phyloP scores from a whole-genome alignment of 2,113 vertebrate species.

The Crotalus helleri region DNA sequence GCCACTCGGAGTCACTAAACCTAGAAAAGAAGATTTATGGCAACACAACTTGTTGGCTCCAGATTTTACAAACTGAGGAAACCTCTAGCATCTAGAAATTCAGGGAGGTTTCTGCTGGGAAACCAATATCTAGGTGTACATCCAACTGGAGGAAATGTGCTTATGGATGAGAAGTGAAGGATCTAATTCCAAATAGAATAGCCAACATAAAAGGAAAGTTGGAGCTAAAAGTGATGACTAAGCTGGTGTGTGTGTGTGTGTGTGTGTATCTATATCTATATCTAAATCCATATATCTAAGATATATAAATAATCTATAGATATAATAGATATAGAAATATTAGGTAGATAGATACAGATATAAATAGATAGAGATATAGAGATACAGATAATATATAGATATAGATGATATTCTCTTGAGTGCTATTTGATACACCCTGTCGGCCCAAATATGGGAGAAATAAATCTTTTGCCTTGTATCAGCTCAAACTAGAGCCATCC shows the following conservation, averaged over 20 bases:
- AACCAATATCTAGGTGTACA: background rate
- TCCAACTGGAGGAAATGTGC: background rate
- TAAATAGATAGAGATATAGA: background rate
- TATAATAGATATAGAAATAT: too few relatives aligned
- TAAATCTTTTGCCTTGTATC: too few relatives aligned
- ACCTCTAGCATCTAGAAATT: background rate
- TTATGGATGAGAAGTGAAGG: background rate
- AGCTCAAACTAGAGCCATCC: too few relatives aligned
- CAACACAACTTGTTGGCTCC: background rate
- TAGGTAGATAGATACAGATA: background rate
- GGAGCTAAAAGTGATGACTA: background rate
- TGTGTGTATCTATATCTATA: too few relatives aligned
- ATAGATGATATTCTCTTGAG: too few relatives aligned
- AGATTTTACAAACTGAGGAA: background rate
- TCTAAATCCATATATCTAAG: too few relatives aligned
- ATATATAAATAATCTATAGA: too few relatives aligned
- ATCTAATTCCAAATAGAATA: background rate
- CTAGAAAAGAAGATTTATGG: slow-evolving; percentile 35
- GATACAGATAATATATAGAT: too few relatives aligned
- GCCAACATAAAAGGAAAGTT: background rate
- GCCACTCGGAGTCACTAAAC: slow-evolving; percentile 74
- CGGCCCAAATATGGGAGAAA: too few relatives aligned
- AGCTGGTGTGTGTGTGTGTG: background rate
- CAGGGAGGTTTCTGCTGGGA: background rate
- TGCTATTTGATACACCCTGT: too few relatives aligned